Base-by-base conservation (phyloP, 1,140 invertebrate species). In the Agrilus planipennis region DNA sequence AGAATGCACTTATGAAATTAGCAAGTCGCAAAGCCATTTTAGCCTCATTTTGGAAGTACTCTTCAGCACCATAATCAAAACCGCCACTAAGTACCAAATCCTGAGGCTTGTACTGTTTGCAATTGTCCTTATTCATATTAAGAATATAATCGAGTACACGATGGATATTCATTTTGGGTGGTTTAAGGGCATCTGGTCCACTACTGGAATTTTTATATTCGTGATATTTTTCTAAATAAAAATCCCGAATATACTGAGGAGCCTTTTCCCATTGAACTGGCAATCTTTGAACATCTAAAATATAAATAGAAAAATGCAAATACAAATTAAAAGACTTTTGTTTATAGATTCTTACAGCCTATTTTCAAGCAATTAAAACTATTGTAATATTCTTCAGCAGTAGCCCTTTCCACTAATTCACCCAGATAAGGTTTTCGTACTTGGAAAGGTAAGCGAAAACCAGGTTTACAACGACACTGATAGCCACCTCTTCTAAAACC, bases 401-500 rank as follows among this genome's bases (percentile, higher is more conserved):
- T 91, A 1, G 92, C 88, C 50, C 90, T 70, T 65, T 98, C 94
- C 14, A 98, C 71, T 39, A 95, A 81, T 70, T 94, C 87, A 1
- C 93, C 93, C 1, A 91, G 71, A 69, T 82, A 97, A 0, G 93
- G 90, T 40, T 88, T 73, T 47, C 90, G 69, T 14, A 92, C 84
- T 17, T 83, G 75, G 47, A 79, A 81, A 0, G 93, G 93, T 42
- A 94, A 71, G 45, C 93, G 73, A 57, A 71, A 89, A 3, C 91
- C 88, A 4, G 93, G 91, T 51, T 77, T 74, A 68, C 93, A 97
- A 47, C 89, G 72, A 63, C 89, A 97, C 60, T 95, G 89, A 65
- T 98, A 98, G 16, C 90, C 93, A 40, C 93, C 93, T 57, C 93
- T 73, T 46, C 89, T 70, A 57, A 93, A 94, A 21, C 93, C 94